Conservation (phyloP, 2,113 vertebrate genomes). For the Oophaga pumilio region DNA sequence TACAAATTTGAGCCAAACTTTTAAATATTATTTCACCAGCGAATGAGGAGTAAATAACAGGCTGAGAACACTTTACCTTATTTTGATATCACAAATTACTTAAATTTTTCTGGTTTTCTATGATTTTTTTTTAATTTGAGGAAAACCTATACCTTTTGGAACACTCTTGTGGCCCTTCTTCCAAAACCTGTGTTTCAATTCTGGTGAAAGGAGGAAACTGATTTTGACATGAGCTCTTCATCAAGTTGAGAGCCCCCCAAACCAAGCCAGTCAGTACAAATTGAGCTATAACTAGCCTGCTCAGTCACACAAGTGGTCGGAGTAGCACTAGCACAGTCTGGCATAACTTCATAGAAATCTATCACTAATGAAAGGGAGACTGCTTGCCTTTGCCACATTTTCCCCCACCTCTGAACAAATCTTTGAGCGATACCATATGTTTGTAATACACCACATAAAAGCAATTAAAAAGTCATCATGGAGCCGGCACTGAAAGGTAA, state of each 20-base stretch:
- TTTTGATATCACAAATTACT: conserved; percentile 5
- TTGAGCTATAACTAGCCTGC: conserved; percentile 59
- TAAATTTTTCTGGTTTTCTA: not conserved
- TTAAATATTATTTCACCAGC: not conserved
- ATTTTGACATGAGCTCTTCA: conserved; percentile 59
- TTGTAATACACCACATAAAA: conserved; percentile 62
- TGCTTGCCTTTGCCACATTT: conserved; percentile 55
- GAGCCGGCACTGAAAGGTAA: conserved; percentile 54
- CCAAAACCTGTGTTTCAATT: conserved; percentile 21
- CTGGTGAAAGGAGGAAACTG: conserved; percentile 47
- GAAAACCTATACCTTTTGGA: not conserved
- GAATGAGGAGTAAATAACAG: not conserved
- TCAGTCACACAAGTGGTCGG: conserved; percentile 59
- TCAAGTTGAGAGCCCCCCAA: conserved; percentile 58
- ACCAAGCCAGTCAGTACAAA: conserved; percentile 57
- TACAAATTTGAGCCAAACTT: not conserved
- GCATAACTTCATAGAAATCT: conserved; percentile 60
- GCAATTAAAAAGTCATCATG: conserved; percentile 55
- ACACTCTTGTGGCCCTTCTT: not conserved
- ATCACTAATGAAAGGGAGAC: conserved; percentile 58
- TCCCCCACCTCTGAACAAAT: conserved; percentile 57
- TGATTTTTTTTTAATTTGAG: conserved; percentile 16
- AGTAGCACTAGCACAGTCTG: conserved; percentile 60
- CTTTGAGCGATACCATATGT: conserved; percentile 61
- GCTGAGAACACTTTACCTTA: not conserved